Percentiles rank a stretch among this genome's conserved stretches.
Evolutionary conservation across 2,797 vertebrate species (phyloP).

Genomic region (Malurus splendens): DNA sequence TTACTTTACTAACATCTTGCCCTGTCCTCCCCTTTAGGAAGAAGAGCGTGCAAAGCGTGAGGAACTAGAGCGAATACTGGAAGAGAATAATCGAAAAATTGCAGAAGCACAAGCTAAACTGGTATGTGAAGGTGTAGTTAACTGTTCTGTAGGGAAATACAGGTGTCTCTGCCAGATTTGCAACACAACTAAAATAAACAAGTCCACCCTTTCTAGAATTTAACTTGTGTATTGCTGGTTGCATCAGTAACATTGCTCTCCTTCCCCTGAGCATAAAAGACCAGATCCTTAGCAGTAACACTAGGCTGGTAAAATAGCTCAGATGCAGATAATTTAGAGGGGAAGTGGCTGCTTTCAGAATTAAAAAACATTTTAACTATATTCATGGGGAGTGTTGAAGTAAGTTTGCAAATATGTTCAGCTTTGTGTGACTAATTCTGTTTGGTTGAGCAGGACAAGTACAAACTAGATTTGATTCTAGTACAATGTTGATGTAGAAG

Average conservation of each 20-base stretch:
- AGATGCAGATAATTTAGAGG: background rate
- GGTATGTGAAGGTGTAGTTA: slow-evolving; percentile 73
- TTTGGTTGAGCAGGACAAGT: background rate
- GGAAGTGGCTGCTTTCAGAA: background rate
- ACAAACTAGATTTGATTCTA: background rate
- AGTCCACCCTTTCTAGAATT: background rate
- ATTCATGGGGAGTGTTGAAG: background rate
- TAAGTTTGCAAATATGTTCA: background rate
- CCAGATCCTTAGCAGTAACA: background rate
- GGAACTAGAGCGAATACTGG: slow-evolving; percentile 97
- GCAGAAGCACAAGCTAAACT: slow-evolving; percentile 98
- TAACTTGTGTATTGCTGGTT: background rate
- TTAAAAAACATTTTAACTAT: background rate
- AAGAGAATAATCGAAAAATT: slow-evolving; percentile 99
- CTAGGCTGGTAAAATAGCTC: background rate
- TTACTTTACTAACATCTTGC: slow-evolving; percentile 84
- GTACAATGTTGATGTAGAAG: background rate
- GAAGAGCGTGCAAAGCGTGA: slow-evolving; percentile 98
- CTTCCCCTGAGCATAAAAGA: background rate
- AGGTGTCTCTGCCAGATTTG: background rate
- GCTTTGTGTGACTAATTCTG: background rate
- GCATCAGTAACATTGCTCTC: background rate
- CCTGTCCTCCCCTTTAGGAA: slow-evolving; percentile 94
- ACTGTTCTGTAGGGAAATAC: background rate
- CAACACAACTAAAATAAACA: background rate